These are phyloP conservation scores for Erynnis tages DNA, from an alignment of 2,888 invertebrate genomes.

Conservation along the genomic window DNA sequence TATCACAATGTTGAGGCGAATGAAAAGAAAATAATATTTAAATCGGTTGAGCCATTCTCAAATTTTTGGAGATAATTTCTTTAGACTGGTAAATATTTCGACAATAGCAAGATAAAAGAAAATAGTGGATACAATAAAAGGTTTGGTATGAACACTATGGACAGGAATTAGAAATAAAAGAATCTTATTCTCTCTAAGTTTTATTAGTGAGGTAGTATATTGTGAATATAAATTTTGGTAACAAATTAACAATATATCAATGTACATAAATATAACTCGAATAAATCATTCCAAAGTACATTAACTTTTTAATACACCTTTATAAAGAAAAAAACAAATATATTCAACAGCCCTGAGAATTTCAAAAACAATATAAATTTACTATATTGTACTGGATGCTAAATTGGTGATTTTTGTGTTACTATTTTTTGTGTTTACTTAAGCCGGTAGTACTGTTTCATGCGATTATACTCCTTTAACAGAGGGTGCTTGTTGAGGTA, in stretches of 20 bases:
- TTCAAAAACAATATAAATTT: no score
- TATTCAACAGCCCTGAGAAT: no score
- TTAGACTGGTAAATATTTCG: no score
- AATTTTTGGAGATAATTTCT: no score
- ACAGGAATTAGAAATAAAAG: not conserved
- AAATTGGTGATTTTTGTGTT: no score
- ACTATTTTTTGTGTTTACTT: constrained; percentile 31
- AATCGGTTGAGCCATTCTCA: no score
- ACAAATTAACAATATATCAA: not conserved
- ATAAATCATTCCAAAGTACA: constrained; percentile 1
- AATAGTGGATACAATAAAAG: no score
- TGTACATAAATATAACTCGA: not conserved
- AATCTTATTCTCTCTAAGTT: not conserved
- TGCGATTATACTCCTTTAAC: constrained; percentile 56
- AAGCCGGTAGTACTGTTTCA: constrained; percentile 42
- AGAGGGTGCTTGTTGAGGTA: constrained; percentile 66
- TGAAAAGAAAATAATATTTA: no score
- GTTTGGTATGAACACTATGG: no score
- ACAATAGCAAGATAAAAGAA: not conserved
- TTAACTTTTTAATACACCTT: not conserved
- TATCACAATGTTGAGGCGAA: no score
- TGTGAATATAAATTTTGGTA: not conserved
- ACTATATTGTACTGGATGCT: no score
- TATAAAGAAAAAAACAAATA: no score
- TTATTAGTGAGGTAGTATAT: constrained; percentile 7